phyloP scores from a whole-genome alignment of 2,797 vertebrate genomes.

The Melanotaenia parkinsoni region DNA sequence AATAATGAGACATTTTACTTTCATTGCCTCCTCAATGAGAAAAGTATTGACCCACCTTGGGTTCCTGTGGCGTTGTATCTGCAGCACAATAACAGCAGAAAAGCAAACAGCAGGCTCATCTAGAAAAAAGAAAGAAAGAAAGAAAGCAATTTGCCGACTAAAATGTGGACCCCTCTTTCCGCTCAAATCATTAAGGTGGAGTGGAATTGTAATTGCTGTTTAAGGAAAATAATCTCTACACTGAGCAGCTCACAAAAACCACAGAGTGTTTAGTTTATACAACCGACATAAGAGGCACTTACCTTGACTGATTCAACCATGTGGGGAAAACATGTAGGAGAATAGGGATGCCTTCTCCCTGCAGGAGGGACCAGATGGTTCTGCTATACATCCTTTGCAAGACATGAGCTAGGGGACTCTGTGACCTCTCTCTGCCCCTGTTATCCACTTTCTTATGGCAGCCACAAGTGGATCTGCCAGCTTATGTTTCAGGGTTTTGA shows the following conservation, averaged over 20 bases:
- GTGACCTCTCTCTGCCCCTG: not conserved
- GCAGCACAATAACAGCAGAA: slow-evolving; percentile 63
- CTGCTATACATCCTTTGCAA: slow-evolving; percentile 18
- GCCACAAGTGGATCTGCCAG: slow-evolving; percentile 66
- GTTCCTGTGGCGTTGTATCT: slow-evolving; percentile 54
- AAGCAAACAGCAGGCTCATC: slow-evolving; percentile 54
- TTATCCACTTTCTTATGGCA: slow-evolving; percentile 24
- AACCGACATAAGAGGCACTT: slow-evolving; percentile 48
- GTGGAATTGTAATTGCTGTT: slow-evolving; percentile 68
- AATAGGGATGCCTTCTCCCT: slow-evolving; percentile 4
- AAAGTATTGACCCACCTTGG: slow-evolving; percentile 69
- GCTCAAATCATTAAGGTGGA: slow-evolving; percentile 56
- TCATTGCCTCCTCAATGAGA: slow-evolving; percentile 71
- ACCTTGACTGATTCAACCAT: slow-evolving; percentile 29
- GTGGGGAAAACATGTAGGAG: slow-evolving; percentile 18
- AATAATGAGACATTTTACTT: slow-evolving; percentile 73
- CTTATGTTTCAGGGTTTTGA: slow-evolving; percentile 68
- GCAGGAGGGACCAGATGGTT: slow-evolving; percentile 27
- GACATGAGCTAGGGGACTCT: slow-evolving; percentile 9
- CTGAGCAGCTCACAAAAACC: slow-evolving; percentile 40
- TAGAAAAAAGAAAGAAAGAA: not conserved
- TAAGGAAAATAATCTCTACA: slow-evolving; percentile 61
- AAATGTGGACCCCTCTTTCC: slow-evolving; percentile 50
- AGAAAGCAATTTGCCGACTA: slow-evolving; percentile 66
- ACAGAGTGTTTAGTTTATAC: slow-evolving; percentile 38